Evolutionary conservation across 2,797 vertebrate species (phyloP).

Genomic region (Triplophysa bombifrons): DNA sequence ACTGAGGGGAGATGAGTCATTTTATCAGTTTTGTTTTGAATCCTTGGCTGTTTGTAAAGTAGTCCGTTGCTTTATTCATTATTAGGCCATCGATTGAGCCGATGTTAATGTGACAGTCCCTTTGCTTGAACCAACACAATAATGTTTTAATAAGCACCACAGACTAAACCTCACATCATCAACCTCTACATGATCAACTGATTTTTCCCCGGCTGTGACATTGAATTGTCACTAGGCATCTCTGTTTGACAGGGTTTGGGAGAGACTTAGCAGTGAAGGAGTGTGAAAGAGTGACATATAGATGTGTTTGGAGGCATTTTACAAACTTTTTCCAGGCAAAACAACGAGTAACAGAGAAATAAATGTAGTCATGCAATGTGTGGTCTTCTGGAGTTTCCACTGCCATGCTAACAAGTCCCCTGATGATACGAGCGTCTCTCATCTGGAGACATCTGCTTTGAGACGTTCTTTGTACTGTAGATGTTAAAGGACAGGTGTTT

Average conservation of each 20-base stretch:
- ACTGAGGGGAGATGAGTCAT: background rate
- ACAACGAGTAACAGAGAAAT: background rate
- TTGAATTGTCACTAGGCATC: background rate
- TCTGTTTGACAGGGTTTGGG: background rate
- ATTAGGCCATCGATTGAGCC: no score
- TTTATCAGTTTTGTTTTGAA: background rate
- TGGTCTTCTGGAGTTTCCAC: slow-evolving; percentile 1
- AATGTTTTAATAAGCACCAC: no score
- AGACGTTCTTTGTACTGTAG: slow-evolving; percentile 16
- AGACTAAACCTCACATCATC: no score
- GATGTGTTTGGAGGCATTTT: background rate
- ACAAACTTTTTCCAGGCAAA: background rate
- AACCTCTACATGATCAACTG: no score
- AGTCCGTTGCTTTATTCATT: no score
- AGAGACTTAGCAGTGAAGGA: background rate
- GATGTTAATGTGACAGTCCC: no score
- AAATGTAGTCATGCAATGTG: background rate
- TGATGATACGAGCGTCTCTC: slow-evolving; percentile 2
- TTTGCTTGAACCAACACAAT: no score
- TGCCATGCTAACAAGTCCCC: slow-evolving; percentile 31
- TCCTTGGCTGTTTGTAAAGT: background rate
- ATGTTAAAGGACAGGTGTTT: slow-evolving; percentile 35
- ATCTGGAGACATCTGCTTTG: slow-evolving; percentile 26
- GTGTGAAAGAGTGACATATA: background rate
- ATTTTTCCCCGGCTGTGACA: background rate